Base-by-base conservation (phyloP, 2,113 vertebrate species). In the Ctenomys sociabilis region DNA sequence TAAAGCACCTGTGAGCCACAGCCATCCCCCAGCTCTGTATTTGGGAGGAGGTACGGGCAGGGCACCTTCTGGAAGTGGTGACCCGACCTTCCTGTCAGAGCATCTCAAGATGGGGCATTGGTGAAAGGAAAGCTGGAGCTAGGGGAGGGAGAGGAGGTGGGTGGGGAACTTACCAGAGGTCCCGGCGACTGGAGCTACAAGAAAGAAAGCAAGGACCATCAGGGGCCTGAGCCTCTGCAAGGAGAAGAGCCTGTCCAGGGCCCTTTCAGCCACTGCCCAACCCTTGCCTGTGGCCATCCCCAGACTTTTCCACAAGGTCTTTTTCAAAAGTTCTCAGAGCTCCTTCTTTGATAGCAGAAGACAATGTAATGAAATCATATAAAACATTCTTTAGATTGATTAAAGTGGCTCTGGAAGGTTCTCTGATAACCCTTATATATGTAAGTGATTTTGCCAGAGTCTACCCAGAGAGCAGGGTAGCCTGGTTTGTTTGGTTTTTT, bases 141-240 rank as follows among this genome's bases (percentile, higher is more conserved):
- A 24, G 17, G 37, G 21, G 28, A 19, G 17, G 14, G 54, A 68
- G 1, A 28, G 26, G 17, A 10, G 21, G n/a, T 32, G 28, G 75
- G 59, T 11, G 2, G 2, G 54, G 35, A 3, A 93, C 97, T 98
- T 68, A 98, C 97, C 97, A 57, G 57, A 5, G 26, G 70, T 88
- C 45, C 92, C 92, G 19, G 75, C 7, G 14, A 59, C 88, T 30
- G 94, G 90, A 91, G 66, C 97, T 98, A 97, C 21, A 89, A 94
- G 91, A 90, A 70, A 95, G 88, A 95, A 95, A 96, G 81, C 19
- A 83, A 26, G 64, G 21, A 49, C 97, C 82, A 96, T 40, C 16
- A 16, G 9, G 45, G 24, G 26, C 32, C 32, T 61, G 66, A 88
- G 6, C 37, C 9, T 22, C 64, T 26, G 14, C 16, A 24, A 52